phyloP scores from a whole-genome alignment of 2,888 invertebrate genomes.

The Biston betularia region DNA sequence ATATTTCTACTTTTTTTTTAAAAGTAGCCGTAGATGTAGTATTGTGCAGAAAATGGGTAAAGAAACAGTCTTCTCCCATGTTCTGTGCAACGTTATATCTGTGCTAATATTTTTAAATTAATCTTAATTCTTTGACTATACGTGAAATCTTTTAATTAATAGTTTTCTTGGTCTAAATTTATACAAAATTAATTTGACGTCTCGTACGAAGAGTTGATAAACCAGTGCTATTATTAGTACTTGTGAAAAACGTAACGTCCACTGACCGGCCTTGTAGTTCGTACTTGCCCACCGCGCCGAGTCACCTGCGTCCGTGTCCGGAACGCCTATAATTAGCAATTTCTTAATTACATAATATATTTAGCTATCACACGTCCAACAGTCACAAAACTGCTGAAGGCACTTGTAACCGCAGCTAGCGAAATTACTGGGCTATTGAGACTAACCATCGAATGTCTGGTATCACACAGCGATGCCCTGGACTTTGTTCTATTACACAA shows the following conservation, averaged over 20 bases:
- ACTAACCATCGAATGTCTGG: too few species aligned
- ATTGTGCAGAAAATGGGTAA: too few species aligned
- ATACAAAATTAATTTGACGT: background rate
- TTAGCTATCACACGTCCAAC: slow-evolving; percentile 17
- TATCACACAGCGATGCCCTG: too few species aligned
- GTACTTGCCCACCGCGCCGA: slow-evolving; percentile 30
- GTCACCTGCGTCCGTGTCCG: slow-evolving; percentile 36
- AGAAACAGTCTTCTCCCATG: too few species aligned
- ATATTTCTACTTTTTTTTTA: too few species aligned
- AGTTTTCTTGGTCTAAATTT: too few species aligned
- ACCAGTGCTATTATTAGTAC: background rate
- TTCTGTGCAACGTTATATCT: too few species aligned
- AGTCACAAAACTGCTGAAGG: slow-evolving; percentile 21
- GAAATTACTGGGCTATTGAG: too few species aligned
- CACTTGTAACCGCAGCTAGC: background rate
- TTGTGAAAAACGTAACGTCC: slow-evolving; percentile 5
- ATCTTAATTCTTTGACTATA: too few species aligned
- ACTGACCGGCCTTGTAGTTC: slow-evolving; percentile 46
- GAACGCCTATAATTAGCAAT: slow-evolving; percentile 47
- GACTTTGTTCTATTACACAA: too few species aligned
- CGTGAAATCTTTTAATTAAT: background rate
- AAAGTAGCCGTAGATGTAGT: too few species aligned
- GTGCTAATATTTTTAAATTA: too few species aligned
- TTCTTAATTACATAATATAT: slow-evolving; percentile 18
- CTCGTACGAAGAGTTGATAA: slow-evolving; percentile 7